These are phyloP conservation scores for Drosophila sechellia DNA, from an alignment of 1,140 invertebrate genomes.

Conservation along the genomic window DNA sequence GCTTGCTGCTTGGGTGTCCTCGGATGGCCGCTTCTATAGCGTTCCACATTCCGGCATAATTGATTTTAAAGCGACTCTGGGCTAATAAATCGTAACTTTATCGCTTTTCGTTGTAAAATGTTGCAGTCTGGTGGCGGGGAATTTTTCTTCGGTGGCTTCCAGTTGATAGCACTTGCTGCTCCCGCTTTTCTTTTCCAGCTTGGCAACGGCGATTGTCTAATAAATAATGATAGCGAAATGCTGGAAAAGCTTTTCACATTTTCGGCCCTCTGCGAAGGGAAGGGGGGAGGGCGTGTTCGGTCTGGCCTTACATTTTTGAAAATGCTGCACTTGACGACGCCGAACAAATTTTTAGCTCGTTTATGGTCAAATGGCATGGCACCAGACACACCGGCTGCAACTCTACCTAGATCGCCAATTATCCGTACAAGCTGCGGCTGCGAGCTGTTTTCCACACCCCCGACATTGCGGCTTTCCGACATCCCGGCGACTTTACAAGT, in stretches of 20 bases:
- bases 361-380: conserved; percentile 81
- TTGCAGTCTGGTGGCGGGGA: conserved; percentile 21
- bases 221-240: conserved; percentile 79
- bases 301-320: conserved; percentile 54
- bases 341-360: conserved; percentile 79
- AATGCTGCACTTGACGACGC: conserved; percentile 73
- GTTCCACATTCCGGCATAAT: conserved; percentile 84
- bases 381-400: conserved; percentile 72
- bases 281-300: no score
- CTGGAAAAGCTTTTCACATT: conserved; percentile 64
- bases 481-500: conserved; percentile 72
- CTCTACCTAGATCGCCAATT: conserved; percentile 69
- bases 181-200: conserved; percentile 13
- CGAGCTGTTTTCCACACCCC: conserved; percentile 63
- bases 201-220: conserved; percentile 53
- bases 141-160: conserved; percentile 17
- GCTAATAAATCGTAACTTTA: conserved; percentile 84
- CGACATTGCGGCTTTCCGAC: conserved; percentile 37
- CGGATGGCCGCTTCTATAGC: conserved; percentile 49
- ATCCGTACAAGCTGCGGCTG: conserved; percentile 75
- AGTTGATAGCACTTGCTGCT: conserved; percentile 56
- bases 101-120: conserved; percentile 72
- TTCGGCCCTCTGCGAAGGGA: conserved; percentile 26
- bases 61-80: conserved; percentile 82
- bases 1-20: conserved; percentile 75